Evolutionary conservation across 1,140 invertebrate species (phyloP).

Genomic region (Aphelenchoides fujianensis): DNA sequence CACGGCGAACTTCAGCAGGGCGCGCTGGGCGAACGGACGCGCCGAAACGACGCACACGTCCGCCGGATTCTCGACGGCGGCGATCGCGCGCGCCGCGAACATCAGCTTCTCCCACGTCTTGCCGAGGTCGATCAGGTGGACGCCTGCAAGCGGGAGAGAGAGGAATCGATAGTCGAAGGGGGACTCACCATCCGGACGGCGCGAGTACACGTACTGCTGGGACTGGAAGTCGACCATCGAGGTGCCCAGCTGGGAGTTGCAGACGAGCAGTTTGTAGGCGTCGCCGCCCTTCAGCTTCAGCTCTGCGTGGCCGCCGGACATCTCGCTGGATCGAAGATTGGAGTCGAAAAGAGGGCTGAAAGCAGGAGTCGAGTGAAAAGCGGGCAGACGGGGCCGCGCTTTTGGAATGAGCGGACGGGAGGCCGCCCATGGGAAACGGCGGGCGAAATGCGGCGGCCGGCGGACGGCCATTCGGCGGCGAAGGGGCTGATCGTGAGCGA

Average conservation of each 20-base stretch:
- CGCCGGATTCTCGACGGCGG: constrained; percentile 91
- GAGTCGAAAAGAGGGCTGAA: neutral
- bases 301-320: constrained; percentile 15
- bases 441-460: neutral
- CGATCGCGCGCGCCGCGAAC: constrained; percentile 92
- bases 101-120: constrained; percentile 98
- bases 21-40: constrained; percentile 88
- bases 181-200: constrained; percentile 76
- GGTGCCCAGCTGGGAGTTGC: constrained; percentile 85
- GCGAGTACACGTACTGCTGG: constrained; percentile 89
- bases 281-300: constrained; percentile 71
- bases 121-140: constrained; percentile 89
- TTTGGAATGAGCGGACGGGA: neutral
- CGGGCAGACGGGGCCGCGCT: too few species aligned
- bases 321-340: neutral
- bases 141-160: constrained; percentile 66
- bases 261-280: constrained; percentile 94
- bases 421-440: neutral
- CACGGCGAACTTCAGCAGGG: constrained; percentile 92
- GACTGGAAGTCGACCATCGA: constrained; percentile 92
- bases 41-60: constrained; percentile 96
- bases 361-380: neutral
- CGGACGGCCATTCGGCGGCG: neutral
- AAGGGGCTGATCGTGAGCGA: too few species aligned
- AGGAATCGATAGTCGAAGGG: too few species aligned